Percentiles rank a stretch among this genome's conserved stretches.
phyloP scores from a whole-genome alignment of 35 echinoderm and acorn worm genomes.

The Hemicentrotus pulcherrimus region DNA sequence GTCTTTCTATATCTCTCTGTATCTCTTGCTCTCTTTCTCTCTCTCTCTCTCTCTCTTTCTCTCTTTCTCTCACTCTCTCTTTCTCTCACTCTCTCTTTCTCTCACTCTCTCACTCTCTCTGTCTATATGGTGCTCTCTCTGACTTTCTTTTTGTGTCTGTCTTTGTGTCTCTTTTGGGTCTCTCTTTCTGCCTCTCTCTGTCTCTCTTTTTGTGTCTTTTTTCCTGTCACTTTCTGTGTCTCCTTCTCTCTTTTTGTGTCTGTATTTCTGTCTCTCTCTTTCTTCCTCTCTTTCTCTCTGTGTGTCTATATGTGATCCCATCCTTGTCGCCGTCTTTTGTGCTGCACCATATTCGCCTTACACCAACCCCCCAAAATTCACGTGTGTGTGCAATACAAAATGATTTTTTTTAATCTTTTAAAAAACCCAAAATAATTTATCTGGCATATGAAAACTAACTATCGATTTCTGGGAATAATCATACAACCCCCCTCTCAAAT shows the following conservation, averaged over 20 bases:
- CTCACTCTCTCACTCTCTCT: neutral
- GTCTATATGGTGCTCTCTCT: neutral
- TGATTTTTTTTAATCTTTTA: neutral
- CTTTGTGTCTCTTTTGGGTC: neutral
- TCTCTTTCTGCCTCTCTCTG: neutral
- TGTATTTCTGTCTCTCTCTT: neutral
- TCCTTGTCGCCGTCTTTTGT: neutral
- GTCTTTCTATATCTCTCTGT: constrained; percentile 26
- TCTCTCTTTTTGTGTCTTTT: neutral
- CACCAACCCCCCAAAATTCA: neutral
- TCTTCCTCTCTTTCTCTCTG: neutral
- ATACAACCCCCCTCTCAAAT: too few species aligned
- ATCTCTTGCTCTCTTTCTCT: too few species aligned
- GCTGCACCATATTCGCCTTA: constrained; percentile 48
- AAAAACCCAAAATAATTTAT: neutral
- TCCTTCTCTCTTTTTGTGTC: neutral
- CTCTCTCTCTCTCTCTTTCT: too few species aligned
- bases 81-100: too few species aligned
- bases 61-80: too few species aligned
- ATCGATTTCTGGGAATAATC: neutral
- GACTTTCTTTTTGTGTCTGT: neutral
- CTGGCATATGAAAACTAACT: neutral
- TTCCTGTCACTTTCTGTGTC: neutral
- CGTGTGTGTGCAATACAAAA: neutral
- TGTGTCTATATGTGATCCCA: neutral